phyloP scores from a whole-genome alignment of 2,113 vertebrate species.

The Triplophysa tibetana region DNA sequence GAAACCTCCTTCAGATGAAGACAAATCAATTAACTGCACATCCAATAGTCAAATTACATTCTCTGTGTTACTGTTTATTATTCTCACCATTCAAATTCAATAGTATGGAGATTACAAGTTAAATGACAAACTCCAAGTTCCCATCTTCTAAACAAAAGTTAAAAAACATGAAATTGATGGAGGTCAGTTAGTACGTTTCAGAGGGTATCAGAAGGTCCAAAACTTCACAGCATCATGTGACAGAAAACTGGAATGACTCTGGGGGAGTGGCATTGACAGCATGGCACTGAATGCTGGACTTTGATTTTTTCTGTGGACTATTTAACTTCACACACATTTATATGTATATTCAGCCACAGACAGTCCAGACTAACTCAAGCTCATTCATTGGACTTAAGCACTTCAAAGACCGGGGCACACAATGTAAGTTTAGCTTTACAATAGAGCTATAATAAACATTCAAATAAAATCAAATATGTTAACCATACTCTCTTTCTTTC shows the following conservation, averaged over 20 bases:
- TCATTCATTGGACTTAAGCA: constrained; percentile 35
- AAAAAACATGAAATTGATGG: not conserved
- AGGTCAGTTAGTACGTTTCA: not conserved
- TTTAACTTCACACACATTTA: constrained; percentile 54
- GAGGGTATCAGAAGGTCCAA: constrained; percentile 20
- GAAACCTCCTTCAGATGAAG: too few relatives aligned
- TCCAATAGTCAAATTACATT: too few relatives aligned
- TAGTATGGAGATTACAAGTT: not conserved
- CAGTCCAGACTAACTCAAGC: not conserved
- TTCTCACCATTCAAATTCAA: too few relatives aligned
- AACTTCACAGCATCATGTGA: constrained; percentile 23
- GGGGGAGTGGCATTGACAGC: constrained; percentile 53
- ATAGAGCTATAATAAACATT: not conserved
- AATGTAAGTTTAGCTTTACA: constrained; percentile 25
- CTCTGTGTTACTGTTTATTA: too few relatives aligned
- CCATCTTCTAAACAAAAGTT: not conserved
- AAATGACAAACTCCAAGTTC: not conserved
- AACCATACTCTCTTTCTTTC: not conserved
- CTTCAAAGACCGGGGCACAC: not conserved
- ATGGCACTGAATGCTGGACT: constrained; percentile 61
- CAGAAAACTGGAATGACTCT: not conserved
- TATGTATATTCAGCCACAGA: constrained; percentile 42
- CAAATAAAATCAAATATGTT: not conserved
- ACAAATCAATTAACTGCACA: too few relatives aligned
- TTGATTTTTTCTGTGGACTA: constrained; percentile 48